phyloP scores from a whole-genome alignment of 2,797 vertebrate species.

The Trichosurus vulpecula region DNA sequence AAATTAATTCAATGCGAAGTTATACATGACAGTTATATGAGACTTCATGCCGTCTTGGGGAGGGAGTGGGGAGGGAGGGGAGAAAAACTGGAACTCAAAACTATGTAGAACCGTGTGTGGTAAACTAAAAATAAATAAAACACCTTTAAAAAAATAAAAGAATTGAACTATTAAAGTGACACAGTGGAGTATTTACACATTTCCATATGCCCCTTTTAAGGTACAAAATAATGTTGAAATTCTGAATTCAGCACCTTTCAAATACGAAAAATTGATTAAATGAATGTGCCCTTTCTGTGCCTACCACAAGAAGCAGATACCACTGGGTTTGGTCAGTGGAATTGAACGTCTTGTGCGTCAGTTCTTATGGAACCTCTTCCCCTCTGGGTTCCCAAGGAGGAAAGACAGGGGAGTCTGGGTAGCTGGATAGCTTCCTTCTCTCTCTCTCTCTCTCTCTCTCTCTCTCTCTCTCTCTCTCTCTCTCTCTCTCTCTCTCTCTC shows the following conservation, averaged over 20 bases:
- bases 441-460: neutral
- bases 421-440: neutral
- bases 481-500: neutral
- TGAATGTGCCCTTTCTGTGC: neutral
- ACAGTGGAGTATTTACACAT: neutral
- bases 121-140: too few relatives aligned
- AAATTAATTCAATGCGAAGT: too few relatives aligned
- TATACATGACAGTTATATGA: too few relatives aligned
- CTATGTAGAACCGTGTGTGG: too few relatives aligned
- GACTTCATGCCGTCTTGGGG: too few relatives aligned
- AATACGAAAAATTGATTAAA: neutral
- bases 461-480: neutral
- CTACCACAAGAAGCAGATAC: neutral
- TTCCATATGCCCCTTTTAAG: neutral
- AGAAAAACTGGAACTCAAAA: too few relatives aligned
- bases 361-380: neutral
- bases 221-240: neutral
- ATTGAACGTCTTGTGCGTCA: neutral
- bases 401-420: neutral
- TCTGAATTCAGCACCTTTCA: neutral
- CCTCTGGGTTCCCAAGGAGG: neutral
- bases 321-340: neutral
- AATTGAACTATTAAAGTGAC: neutral
- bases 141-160: too few relatives aligned
- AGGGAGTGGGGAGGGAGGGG: too few relatives aligned